Evolutionary conservation across 2,888 invertebrate species (phyloP), one percentile per base, ranked within the genome.

Genomic region (Drosophila mercatorum): DNA sequence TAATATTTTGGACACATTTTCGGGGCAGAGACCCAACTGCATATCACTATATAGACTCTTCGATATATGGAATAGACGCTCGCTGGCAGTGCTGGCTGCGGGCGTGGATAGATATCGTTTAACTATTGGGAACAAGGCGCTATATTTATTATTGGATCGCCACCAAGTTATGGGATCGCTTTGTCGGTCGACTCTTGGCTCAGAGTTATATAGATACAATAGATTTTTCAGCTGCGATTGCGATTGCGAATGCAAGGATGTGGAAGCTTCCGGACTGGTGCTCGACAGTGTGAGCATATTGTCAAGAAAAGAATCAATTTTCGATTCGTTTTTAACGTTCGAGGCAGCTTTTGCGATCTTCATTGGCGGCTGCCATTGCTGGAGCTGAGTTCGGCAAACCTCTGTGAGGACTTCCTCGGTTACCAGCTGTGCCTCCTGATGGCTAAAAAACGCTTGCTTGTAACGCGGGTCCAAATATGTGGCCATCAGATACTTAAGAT

Each of bases 391-490:
- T 31, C 44, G 17, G 26, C 55, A 47, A 2, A 83, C 40, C 41
- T 72, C 64, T 2, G 65, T 1, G 22, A 86, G 17, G n/a, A 83
- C 43, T 40, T 83, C 67, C 12, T 86, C 78, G 11, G 78, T 68
- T 11, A 86, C 81, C 40, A 77, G 47, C n/a, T 77, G 70, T 26
- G 78, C 72, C 31, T 82, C 81, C 11, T 72, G 81, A n/a, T 82
- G 72, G 4, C 52, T 86, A 2, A 82, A 82, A 41, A 82, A 82
- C 0, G 82, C 81, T 17, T 80, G 86, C 51, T 82, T 82, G 47
- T 86, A 82, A 0, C 82, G 72, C 3, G 82, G 86, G 73, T 82
- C 82, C 61, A 82, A 75, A 55, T 86, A 82, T 5, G 82, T 86
- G 49, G 82, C 81, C 63, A 82, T 69, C 1, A 81, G 51, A 69